Evolutionary conservation across 2,113 vertebrate genomes (phyloP).

Genomic region (Carassius gibelio): DNA sequence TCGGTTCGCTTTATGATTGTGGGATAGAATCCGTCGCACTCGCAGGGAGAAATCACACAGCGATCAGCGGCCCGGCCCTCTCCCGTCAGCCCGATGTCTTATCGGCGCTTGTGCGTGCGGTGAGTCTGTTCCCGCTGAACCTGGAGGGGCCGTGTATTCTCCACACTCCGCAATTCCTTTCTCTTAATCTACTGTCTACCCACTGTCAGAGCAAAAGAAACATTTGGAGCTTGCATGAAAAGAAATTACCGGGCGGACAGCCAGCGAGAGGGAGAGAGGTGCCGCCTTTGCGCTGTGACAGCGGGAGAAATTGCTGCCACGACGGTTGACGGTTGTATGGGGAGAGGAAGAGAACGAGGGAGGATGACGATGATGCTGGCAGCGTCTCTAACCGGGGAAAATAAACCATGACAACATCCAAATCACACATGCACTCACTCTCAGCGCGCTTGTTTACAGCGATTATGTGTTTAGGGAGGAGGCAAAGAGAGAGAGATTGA

Average conservation of each 20-base stretch:
- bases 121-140: slow-evolving; percentile 14
- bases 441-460: slow-evolving; percentile 49
- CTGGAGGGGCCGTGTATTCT: slow-evolving; percentile 24
- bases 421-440: slow-evolving; percentile 44
- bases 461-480: slow-evolving; percentile 51
- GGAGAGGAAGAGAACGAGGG: slow-evolving; percentile 48
- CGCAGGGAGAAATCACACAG: not conserved
- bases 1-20: not conserved
- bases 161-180: slow-evolving; percentile 40
- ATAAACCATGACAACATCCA: slow-evolving; percentile 60
- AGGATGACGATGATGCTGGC: slow-evolving; percentile 46
- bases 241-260: slow-evolving; percentile 50
- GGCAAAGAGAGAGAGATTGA: slow-evolving; percentile 33
- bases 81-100: slow-evolving; percentile 34
- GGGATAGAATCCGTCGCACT: not conserved
- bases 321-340: slow-evolving; percentile 37
- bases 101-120: slow-evolving; percentile 31
- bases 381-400: slow-evolving; percentile 52
- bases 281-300: slow-evolving; percentile 48
- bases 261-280: slow-evolving; percentile 35
- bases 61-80: not conserved
- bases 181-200: slow-evolving; percentile 57
- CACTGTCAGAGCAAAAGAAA: slow-evolving; percentile 56
- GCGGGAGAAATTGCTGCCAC: slow-evolving; percentile 57
- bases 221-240: slow-evolving; percentile 54